Evolutionary conservation across 2,888 invertebrate species (phyloP).

Genomic region (Dynastes grantii): DNA sequence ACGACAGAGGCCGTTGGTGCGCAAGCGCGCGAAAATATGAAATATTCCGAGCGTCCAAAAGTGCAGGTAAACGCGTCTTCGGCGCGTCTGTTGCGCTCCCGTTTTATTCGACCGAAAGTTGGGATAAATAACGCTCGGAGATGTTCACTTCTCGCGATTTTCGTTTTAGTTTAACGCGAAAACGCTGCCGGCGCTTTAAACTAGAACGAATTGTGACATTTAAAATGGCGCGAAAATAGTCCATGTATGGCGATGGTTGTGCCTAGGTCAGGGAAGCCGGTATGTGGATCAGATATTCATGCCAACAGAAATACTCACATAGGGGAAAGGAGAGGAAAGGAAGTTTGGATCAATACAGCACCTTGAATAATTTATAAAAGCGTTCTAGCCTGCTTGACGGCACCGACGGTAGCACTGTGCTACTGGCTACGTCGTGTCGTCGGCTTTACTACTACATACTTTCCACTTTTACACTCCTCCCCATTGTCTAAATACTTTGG

Average conservation of each 20-base stretch:
- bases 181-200: slow-evolving; percentile 8
- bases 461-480: slow-evolving; percentile 55
- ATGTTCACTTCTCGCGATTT: slow-evolving; percentile 32
- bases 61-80: neutral
- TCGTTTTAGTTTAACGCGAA: slow-evolving; percentile 27
- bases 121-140: slow-evolving; percentile 29
- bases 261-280: slow-evolving; percentile 59
- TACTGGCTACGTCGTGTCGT: slow-evolving; percentile 63
- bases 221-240: slow-evolving; percentile 53
- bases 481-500: slow-evolving; percentile 63
- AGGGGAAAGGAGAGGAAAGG: slow-evolving; percentile 65
- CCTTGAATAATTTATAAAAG: slow-evolving; percentile 70
- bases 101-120: neutral
- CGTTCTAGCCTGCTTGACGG: slow-evolving; percentile 66
- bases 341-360: slow-evolving; percentile 69
- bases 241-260: slow-evolving; percentile 48
- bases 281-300: slow-evolving; percentile 59
- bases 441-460: slow-evolving; percentile 57
- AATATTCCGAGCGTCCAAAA: slow-evolving; percentile 12
- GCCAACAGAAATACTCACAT: slow-evolving; percentile 60
- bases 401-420: slow-evolving; percentile 61
- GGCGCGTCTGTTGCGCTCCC: neutral
- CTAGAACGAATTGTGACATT: slow-evolving; percentile 54
- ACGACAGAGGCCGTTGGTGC: neutral
- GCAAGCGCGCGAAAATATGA: slow-evolving; percentile 24